Percentiles rank a stretch among this genome's conserved stretches.
Evolutionary conservation across 2,888 invertebrate species (phyloP).

Genomic region (Drosophila demipolita): DNA sequence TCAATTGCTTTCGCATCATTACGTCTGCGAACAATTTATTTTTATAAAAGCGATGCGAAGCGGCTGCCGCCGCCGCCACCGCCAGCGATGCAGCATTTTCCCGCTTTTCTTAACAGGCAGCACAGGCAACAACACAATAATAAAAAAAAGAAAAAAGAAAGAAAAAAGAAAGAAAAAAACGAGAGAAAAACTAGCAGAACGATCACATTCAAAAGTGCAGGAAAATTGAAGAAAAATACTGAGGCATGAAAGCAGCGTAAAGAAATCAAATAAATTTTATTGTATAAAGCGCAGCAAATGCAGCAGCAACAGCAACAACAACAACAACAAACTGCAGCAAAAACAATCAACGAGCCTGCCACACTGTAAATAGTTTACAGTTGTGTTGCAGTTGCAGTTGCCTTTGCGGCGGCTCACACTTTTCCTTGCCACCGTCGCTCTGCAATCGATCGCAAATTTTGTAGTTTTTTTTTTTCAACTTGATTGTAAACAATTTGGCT

Average conservation of each 20-base stretch:
- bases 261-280: constrained; percentile 79
- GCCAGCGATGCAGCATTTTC: constrained; percentile 55
- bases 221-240: constrained; percentile 78
- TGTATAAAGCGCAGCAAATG: constrained; percentile 70
- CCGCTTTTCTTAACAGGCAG: constrained; percentile 57
- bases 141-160: constrained; percentile 17
- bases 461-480: constrained; percentile 36
- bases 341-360: constrained; percentile 72
- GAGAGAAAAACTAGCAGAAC: constrained; percentile 29
- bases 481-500: constrained; percentile 77
- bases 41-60: constrained; percentile 75
- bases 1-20: constrained; percentile 82
- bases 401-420: constrained; percentile 69
- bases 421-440: constrained; percentile 50
- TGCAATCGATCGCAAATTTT: constrained; percentile 77
- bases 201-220: constrained; percentile 74
- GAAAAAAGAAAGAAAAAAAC: constrained; percentile 28
- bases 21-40: constrained; percentile 81
- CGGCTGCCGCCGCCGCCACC: constrained; percentile 50
- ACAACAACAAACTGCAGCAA: constrained; percentile 51
- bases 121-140: constrained; percentile 18
- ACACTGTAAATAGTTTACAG: constrained; percentile 78
- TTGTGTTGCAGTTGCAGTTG: constrained; percentile 44
- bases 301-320: constrained; percentile 27
- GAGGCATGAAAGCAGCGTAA: constrained; percentile 76